phyloP scores from a whole-genome alignment of 2,888 invertebrate genomes.

The Xanthorhoe designata region DNA sequence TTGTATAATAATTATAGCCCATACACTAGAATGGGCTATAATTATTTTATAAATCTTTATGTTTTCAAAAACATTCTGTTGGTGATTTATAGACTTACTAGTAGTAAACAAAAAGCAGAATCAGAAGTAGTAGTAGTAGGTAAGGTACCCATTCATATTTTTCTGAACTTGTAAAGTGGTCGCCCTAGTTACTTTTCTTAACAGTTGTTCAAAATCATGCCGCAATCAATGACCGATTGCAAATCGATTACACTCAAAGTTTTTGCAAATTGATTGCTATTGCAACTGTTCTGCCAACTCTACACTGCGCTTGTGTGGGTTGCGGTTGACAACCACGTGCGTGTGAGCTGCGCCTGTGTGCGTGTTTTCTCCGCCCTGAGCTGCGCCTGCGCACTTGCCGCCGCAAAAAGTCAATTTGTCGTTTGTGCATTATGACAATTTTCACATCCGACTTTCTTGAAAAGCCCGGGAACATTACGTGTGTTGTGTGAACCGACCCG shows the following conservation, averaged over 20 bases:
- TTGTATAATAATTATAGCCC: too few relatives aligned
- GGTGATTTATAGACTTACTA: too few relatives aligned
- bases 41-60: too few relatives aligned
- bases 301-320: conserved; percentile 52
- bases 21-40: too few relatives aligned
- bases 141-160: background rate
- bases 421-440: conserved; percentile 75
- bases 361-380: conserved; percentile 64
- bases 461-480: conserved; percentile 59
- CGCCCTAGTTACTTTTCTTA: background rate
- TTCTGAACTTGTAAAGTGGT: background rate
- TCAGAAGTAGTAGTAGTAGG: background rate
- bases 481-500: conserved; percentile 58
- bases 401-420: conserved; percentile 74
- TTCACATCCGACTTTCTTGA: conserved; percentile 85
- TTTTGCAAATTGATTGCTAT: conserved; percentile 2
- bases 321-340: conserved; percentile 53
- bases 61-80: too few relatives aligned
- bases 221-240: background rate
- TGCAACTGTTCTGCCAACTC: conserved; percentile 49
- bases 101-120: too few relatives aligned
- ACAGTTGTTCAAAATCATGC: background rate
- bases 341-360: conserved; percentile 47
- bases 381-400: conserved; percentile 49
- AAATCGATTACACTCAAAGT: background rate